These are phyloP conservation scores for Passerculus sandwichensis DNA, from an alignment of 2,797 vertebrate genomes.

Conservation along the genomic window DNA sequence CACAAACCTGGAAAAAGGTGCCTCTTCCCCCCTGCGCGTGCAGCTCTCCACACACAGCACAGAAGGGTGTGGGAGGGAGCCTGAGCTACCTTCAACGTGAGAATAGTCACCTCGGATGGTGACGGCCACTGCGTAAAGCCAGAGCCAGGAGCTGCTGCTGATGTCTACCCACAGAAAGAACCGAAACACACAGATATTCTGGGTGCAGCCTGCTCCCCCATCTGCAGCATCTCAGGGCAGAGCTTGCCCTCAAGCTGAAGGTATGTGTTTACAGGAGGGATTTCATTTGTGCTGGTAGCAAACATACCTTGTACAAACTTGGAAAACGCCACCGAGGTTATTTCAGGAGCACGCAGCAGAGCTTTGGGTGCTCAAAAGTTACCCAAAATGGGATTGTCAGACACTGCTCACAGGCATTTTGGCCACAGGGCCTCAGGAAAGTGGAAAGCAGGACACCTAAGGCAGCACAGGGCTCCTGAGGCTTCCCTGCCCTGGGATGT, in stretches of 20 bases:
- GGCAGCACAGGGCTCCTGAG: neutral
- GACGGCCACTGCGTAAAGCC: neutral
- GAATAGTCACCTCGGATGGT: neutral
- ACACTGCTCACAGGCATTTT: neutral
- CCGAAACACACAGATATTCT: neutral
- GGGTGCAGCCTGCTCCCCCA: neutral
- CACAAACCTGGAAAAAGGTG: neutral
- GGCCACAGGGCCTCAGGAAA: neutral
- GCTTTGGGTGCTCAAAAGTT: neutral
- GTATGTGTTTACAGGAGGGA: constrained; percentile 30
- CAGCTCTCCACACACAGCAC: neutral
- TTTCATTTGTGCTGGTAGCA: neutral
- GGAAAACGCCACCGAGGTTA: neutral
- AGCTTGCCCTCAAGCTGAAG: neutral
- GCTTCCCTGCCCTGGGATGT: neutral
- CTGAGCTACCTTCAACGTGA: neutral
- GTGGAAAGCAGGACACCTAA: neutral
- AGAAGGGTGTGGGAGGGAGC: neutral
- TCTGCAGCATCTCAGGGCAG: neutral
- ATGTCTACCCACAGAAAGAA: neutral
- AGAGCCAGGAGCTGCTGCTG: neutral
- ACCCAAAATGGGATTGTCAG: constrained; percentile 37
- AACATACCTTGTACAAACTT: constrained; percentile 44
- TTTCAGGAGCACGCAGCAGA: neutral
- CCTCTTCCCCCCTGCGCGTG: neutral